Evolutionary conservation across 2,797 vertebrate genomes (phyloP).

Genomic region (Acanthis flammea): DNA sequence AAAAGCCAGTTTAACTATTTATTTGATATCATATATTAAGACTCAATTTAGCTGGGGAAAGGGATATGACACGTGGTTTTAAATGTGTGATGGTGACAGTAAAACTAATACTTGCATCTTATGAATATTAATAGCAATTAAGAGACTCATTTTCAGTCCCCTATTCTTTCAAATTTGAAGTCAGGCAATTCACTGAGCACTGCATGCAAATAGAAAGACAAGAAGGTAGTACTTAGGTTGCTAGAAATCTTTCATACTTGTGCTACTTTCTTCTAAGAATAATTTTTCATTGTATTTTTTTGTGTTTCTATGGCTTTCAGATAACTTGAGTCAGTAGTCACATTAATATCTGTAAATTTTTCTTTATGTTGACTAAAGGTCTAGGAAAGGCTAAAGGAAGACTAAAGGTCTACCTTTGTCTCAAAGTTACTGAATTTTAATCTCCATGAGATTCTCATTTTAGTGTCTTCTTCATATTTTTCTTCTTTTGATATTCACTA

Average conservation of each 20-base stretch:
- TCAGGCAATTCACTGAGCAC: not conserved
- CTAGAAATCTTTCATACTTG: not conserved
- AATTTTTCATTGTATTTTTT: not conserved
- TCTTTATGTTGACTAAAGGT: not conserved
- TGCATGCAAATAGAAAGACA: not conserved
- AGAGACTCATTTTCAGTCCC: not conserved
- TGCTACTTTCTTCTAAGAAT: not conserved
- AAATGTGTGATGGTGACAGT: not conserved
- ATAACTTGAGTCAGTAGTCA: not conserved
- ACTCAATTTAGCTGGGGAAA: not conserved
- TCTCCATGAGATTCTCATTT: not conserved
- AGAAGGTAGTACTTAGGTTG: not conserved
- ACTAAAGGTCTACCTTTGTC: not conserved
- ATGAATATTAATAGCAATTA: not conserved
- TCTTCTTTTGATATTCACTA: not conserved
- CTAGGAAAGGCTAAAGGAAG: not conserved
- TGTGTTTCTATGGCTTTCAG: not conserved
- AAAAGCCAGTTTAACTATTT: not conserved
- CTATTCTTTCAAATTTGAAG: not conserved
- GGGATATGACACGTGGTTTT: not conserved
- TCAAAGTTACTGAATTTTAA: not conserved
- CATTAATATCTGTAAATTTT: not conserved
- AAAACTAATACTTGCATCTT: not conserved
- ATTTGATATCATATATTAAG: not conserved
- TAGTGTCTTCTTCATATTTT: not conserved